phyloP scores from a whole-genome alignment of 64 coral and sea anemone species.

The Stylophora pistillata region DNA sequence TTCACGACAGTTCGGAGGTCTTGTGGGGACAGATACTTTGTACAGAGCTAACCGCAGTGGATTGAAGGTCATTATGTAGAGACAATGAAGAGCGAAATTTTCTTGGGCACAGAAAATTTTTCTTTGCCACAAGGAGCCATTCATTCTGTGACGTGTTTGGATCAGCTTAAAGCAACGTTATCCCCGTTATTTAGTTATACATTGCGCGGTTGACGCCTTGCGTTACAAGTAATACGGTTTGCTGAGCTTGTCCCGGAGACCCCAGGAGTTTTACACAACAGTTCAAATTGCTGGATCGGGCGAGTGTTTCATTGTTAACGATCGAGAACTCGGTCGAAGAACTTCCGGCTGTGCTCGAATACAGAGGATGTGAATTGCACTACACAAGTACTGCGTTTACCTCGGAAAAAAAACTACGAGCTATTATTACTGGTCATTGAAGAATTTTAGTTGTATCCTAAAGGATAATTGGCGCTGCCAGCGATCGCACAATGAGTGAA shows the following conservation, averaged over 20 bases:
- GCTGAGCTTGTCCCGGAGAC: not conserved
- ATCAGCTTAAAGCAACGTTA: not conserved
- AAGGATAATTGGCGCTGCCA: not conserved
- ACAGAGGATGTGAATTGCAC: not conserved
- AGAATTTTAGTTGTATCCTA: not conserved
- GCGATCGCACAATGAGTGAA: slow-evolving; percentile 8
- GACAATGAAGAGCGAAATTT: not conserved
- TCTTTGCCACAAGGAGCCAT: not conserved
- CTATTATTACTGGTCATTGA: not conserved
- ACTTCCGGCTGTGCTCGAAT: slow-evolving; percentile 11
- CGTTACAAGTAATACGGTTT: not conserved
- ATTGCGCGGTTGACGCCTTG: not conserved
- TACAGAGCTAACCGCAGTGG: not conserved
- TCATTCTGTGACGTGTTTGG: not conserved
- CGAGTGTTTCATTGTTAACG: not conserved
- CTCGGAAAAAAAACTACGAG: not conserved
- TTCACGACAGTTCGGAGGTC: not conserved
- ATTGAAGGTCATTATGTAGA: not conserved
- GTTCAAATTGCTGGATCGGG: not conserved
- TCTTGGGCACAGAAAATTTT: not conserved
- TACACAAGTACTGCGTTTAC: slow-evolving; percentile 1
- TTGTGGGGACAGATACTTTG: no score
- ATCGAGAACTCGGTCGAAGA: not conserved
- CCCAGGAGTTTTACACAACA: not conserved
- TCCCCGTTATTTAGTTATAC: not conserved